Conservation (phyloP, 1,140 invertebrate genomes). For the Branchinecta lynchi region DNA sequence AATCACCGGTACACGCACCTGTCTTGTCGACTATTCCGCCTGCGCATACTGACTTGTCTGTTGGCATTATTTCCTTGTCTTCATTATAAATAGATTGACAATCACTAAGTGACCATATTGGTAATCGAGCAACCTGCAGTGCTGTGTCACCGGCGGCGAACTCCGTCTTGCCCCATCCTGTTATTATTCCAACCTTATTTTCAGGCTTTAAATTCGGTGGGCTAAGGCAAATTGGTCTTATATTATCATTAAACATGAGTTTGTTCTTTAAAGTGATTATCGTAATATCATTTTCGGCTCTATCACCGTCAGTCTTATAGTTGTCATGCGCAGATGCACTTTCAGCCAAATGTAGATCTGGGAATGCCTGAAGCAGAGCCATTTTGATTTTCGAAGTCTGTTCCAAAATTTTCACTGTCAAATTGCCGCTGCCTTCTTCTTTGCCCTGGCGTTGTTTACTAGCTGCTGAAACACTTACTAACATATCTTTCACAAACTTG, state of each 20-base stretch:
- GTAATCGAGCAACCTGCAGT: background rate
- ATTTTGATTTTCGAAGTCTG: too few relatives aligned
- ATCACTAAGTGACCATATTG: background rate
- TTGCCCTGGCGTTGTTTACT: too few relatives aligned
- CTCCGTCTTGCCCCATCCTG: background rate
- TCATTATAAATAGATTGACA: background rate
- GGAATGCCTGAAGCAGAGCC: background rate
- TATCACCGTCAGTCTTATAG: background rate
- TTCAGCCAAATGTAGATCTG: constrained; percentile 5
- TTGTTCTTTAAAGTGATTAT: background rate
- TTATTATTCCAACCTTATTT: background rate
- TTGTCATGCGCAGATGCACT: background rate
- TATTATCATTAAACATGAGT: background rate
- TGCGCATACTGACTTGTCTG: background rate
- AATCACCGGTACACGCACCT: background rate
- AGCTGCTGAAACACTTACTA: too few relatives aligned
- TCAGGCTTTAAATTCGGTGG: background rate
- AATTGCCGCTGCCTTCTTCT: too few relatives aligned
- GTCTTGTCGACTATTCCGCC: background rate
- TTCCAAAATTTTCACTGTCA: too few relatives aligned
- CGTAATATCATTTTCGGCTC: background rate
- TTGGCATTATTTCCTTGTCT: background rate
- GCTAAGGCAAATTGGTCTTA: background rate
- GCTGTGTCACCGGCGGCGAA: background rate
- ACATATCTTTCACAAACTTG: too few relatives aligned